These are phyloP conservation scores for Rhombomys opimus DNA, from an alignment of 2,113 vertebrate species.

Conservation along the genomic window DNA sequence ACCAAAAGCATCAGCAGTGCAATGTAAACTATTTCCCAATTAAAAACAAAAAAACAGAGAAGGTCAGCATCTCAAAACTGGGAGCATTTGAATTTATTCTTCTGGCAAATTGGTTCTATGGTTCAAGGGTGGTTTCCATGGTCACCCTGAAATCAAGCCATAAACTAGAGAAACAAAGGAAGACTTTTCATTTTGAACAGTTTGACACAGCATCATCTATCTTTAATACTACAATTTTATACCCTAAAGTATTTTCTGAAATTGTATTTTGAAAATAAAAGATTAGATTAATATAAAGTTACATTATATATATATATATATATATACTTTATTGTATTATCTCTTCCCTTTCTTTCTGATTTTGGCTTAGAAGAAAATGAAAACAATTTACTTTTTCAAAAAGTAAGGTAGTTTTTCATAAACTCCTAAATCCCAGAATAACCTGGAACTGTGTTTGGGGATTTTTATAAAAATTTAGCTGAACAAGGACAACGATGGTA, in stretches of 20 bases:
- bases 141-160: not conserved
- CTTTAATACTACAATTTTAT: not conserved
- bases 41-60: conserved; percentile 65
- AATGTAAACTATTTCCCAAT: conserved; percentile 53
- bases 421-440: not conserved
- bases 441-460: not conserved
- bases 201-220: not conserved
- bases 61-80: conserved; percentile 44
- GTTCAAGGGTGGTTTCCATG: conserved; percentile 17
- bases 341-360: not conserved
- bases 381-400: not conserved
- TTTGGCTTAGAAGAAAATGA: not conserved
- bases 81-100: conserved; percentile 28
- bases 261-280: conserved; percentile 30
- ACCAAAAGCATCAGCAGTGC: conserved; percentile 15
- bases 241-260: not conserved
- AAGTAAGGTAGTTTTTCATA: not conserved
- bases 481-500: not conserved
- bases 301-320: no score
- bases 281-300: not conserved
- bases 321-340: not conserved
- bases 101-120: not conserved
- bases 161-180: not conserved
- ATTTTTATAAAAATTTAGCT: not conserved
- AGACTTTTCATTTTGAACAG: conserved; percentile 32